Percentiles rank a stretch among this genome's conserved stretches.
These are phyloP conservation scores for Loripinus fragilis DNA, from an alignment of 2,888 invertebrate species.

Conservation along the genomic window DNA sequence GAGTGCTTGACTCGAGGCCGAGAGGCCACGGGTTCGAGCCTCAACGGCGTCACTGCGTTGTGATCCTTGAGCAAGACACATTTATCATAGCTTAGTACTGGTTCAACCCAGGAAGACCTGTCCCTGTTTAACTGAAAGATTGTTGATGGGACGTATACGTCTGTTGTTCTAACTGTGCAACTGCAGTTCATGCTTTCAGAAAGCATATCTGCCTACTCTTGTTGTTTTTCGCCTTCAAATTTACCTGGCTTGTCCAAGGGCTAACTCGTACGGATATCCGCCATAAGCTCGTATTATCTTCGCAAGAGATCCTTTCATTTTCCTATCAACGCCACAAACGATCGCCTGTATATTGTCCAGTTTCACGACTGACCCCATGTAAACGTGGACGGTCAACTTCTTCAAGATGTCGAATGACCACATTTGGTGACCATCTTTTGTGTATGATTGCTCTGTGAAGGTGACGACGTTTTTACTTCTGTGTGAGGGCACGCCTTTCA, in stretches of 20 bases:
- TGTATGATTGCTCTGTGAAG: constrained; percentile 53
- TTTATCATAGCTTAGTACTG: no score
- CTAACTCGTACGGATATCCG: constrained; percentile 35
- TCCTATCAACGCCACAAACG: constrained; percentile 48
- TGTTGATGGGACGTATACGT: no score
- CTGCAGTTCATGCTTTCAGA: no score
- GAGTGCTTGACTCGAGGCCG: no score
- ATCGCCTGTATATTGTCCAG: constrained; percentile 39
- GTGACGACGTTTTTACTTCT: constrained; percentile 57
- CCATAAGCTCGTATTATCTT: constrained; percentile 37
- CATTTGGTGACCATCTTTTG: constrained; percentile 43
- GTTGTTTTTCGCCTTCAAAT: no score
- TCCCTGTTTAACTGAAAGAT: no score
- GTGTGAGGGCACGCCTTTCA: constrained; percentile 45
- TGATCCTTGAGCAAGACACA: no score
- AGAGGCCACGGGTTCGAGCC: no score
- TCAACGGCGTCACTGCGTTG: no score
- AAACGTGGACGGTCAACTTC: constrained; percentile 51
- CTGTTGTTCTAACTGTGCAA: no score
- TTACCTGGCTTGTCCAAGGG: constrained; percentile 47
- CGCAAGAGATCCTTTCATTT: constrained; percentile 48
- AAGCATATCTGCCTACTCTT: no score
- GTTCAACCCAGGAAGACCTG: no score
- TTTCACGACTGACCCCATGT: constrained; percentile 41
- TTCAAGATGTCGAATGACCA: constrained; percentile 54